A percentile compares a stretch with the other conserved stretches of the same genome.
phyloP scores from a whole-genome alignment of 2,797 vertebrate genomes.

The Sebastolobus altivelis region DNA sequence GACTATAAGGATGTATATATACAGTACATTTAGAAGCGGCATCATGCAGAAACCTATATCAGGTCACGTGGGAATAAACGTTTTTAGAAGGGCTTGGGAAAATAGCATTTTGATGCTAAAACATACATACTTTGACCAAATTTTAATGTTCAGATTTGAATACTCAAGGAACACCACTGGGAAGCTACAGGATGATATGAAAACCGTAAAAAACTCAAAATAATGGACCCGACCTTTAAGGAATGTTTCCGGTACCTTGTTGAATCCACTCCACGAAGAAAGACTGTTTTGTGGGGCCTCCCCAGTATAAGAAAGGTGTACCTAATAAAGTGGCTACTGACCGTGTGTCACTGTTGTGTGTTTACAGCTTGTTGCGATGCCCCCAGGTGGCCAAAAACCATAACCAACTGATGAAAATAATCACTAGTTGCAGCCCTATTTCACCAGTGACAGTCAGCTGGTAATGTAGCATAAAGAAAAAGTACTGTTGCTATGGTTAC shows the following conservation, averaged over 20 bases:
- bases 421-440: background rate
- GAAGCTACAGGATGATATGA: too few relatives aligned
- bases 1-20: too few relatives aligned
- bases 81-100: too few relatives aligned
- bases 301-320: background rate
- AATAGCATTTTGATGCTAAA: too few relatives aligned
- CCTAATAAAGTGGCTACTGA: background rate
- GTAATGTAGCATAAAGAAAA: slow-evolving; percentile 11
- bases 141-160: too few relatives aligned
- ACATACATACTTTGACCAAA: too few relatives aligned
- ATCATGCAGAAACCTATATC: too few relatives aligned
- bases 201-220: too few relatives aligned
- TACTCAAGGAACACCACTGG: too few relatives aligned
- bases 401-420: background rate
- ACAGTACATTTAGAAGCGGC: too few relatives aligned
- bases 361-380: background rate
- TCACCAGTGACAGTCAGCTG: background rate
- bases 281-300: background rate
- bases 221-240: too few relatives aligned
- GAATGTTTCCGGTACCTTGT: background rate
- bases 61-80: too few relatives aligned
- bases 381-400: background rate
- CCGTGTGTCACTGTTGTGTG: background rate
- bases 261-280: background rate
- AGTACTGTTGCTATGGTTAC: slow-evolving; percentile 9